phyloP scores from a whole-genome alignment of 2,888 invertebrate genomes.

The Megamerina dolium region DNA sequence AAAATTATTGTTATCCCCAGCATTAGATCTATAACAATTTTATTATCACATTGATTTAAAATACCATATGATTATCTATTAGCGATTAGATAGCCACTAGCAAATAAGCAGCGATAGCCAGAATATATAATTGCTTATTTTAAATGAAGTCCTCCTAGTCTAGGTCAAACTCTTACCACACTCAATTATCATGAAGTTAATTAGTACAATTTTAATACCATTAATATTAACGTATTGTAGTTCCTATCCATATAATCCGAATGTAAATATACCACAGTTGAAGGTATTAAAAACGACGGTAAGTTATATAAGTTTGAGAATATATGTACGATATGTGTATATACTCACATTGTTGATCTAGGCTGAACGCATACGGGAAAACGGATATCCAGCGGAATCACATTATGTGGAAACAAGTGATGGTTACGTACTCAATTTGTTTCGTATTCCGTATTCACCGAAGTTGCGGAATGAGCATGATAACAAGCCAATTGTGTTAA shows the following conservation, averaged over 20 bases:
- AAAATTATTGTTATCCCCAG: too few relatives aligned
- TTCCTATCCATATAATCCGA: background rate
- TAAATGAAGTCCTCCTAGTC: too few relatives aligned
- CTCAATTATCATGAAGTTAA: too few relatives aligned
- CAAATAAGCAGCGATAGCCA: too few relatives aligned
- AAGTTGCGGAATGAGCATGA: slow-evolving; percentile 42
- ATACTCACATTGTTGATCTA: slow-evolving; percentile 1
- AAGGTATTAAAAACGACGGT: slow-evolving; percentile 2
- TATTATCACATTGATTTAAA: too few relatives aligned
- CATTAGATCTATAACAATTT: too few relatives aligned
- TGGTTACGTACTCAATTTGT: slow-evolving; percentile 38
- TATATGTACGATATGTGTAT: background rate
- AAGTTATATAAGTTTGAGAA: background rate
- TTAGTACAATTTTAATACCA: too few relatives aligned
- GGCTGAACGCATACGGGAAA: slow-evolving; percentile 40
- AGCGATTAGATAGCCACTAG: too few relatives aligned
- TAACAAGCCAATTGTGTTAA: slow-evolving; percentile 55
- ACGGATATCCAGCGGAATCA: slow-evolving; percentile 60
- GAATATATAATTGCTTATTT: too few relatives aligned
- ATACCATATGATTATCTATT: too few relatives aligned
- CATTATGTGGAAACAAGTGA: slow-evolving; percentile 50
- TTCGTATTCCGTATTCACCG: slow-evolving; percentile 56
- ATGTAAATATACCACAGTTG: background rate
- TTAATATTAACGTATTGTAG: too few relatives aligned
- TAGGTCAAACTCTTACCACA: too few relatives aligned